A percentile compares a stretch with the other conserved stretches of the same genome.
phyloP scores from a whole-genome alignment of 2,888 invertebrate species.

The Heliothis peltigera region DNA sequence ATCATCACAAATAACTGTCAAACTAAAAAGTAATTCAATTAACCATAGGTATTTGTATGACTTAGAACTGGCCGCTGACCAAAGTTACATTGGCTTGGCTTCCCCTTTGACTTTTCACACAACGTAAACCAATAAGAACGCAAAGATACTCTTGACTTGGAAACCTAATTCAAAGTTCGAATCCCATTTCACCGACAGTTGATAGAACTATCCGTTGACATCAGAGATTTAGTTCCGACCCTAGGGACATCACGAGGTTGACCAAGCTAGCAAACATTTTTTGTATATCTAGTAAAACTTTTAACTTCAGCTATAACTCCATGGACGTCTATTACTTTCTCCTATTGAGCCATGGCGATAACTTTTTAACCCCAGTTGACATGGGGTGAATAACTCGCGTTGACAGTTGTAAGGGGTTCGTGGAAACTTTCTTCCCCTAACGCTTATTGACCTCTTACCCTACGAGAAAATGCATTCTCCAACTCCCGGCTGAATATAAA shows the following conservation, averaged over 20 bases:
- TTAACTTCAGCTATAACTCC: slow-evolving; percentile 68
- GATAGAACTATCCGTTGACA: slow-evolving; percentile 54
- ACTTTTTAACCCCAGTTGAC: slow-evolving; percentile 85
- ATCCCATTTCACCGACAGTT: slow-evolving; percentile 49
- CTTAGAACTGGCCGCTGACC: too few species aligned
- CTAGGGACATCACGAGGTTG: slow-evolving; percentile 44
- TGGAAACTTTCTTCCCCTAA: slow-evolving; percentile 76
- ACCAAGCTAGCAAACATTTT: slow-evolving; percentile 64
- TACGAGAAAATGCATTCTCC: slow-evolving; percentile 79
- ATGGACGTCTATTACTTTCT: slow-evolving; percentile 81
- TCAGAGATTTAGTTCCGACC: slow-evolving; percentile 55
- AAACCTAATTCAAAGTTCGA: slow-evolving; percentile 52
- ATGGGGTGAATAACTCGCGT: slow-evolving; percentile 83
- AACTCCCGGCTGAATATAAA: slow-evolving; percentile 68
- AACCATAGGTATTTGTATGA: too few species aligned
- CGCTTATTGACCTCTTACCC: slow-evolving; percentile 83
- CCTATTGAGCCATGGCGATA: slow-evolving; percentile 78
- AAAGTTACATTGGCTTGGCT: too few species aligned
- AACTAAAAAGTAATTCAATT: too few species aligned
- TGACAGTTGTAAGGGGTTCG: slow-evolving; percentile 83
- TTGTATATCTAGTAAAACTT: slow-evolving; percentile 65
- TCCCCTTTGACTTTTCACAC: slow-evolving; percentile 14
- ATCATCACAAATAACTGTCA: background rate
- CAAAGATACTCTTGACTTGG: slow-evolving; percentile 37
- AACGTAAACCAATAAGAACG: slow-evolving; percentile 31